These are phyloP conservation scores for Leucophenga maculata DNA, from an alignment of 2,888 invertebrate species.

Conservation along the genomic window DNA sequence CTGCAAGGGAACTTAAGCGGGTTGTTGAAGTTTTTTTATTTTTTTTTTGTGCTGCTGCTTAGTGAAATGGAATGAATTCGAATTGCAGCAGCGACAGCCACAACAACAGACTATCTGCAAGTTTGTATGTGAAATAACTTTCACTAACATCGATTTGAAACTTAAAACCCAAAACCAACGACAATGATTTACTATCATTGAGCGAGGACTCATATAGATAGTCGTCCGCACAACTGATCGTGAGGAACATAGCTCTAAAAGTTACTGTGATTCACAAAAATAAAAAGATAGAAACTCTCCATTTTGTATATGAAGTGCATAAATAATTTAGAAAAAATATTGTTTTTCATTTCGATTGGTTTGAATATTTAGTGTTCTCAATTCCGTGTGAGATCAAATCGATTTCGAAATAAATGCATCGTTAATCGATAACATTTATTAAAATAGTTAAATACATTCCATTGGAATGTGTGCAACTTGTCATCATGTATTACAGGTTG, in stretches of 20 bases:
- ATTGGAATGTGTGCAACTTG: too few species aligned
- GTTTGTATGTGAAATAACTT: slow-evolving; percentile 52
- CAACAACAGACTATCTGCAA: slow-evolving; percentile 2
- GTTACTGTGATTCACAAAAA: slow-evolving; percentile 30
- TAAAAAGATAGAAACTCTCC: slow-evolving; percentile 28
- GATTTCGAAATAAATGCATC: too few species aligned
- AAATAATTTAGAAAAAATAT: too few species aligned
- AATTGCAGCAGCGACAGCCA: slow-evolving; percentile 40
- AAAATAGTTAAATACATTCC: too few species aligned
- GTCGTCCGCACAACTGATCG: not conserved
- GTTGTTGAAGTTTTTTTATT: not conserved
- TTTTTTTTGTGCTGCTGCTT: slow-evolving; percentile 33
- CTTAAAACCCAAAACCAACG: slow-evolving; percentile 32
- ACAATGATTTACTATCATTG: slow-evolving; percentile 19
- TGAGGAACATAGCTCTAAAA: slow-evolving; percentile 25
- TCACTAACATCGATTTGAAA: slow-evolving; percentile 57
- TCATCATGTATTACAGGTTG: too few species aligned
- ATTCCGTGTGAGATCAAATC: too few species aligned
- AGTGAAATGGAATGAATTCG: slow-evolving; percentile 44
- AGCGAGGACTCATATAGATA: not conserved
- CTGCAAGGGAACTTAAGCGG: not conserved
- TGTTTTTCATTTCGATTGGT: too few species aligned
- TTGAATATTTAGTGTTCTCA: too few species aligned
- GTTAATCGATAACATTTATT: too few species aligned
- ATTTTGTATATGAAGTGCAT: too few species aligned